phyloP scores from a whole-genome alignment of 37 sponge, comb jelly and placozoan species.

The Halisarca cf. caerulea region DNA sequence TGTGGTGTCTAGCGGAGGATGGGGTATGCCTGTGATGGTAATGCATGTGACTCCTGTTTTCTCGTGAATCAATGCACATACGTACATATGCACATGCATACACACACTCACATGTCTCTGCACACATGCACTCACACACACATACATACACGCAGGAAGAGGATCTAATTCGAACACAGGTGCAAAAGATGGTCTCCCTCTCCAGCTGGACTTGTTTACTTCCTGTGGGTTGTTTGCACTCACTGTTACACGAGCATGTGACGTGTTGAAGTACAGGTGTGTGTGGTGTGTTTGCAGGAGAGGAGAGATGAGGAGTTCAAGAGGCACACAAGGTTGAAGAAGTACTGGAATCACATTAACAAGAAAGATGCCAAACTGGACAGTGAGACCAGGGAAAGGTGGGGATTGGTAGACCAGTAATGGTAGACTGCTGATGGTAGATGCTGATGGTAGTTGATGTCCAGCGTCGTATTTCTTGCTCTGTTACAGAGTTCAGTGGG shows the following conservation, averaged over 20 bases:
- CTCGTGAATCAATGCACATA: too few relatives aligned
- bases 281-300: constrained; percentile 21
- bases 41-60: too few relatives aligned
- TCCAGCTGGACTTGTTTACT: constrained; percentile 81
- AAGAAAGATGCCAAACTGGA: constrained; percentile 76
- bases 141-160: constrained; percentile 85
- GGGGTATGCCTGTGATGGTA: too few relatives aligned
- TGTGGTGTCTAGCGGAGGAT: too few relatives aligned
- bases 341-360: constrained; percentile 78
- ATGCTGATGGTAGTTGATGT: background rate
- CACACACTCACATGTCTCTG: too few relatives aligned
- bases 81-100: too few relatives aligned
- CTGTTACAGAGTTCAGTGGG: constrained; percentile 42
- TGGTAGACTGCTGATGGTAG: too few relatives aligned
- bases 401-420: too few relatives aligned
- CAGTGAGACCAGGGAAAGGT: constrained; percentile 49
- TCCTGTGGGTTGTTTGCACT: constrained; percentile 46
- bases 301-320: constrained; percentile 71
- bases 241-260: background rate
- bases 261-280: background rate
- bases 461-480: background rate
- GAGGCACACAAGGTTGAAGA: constrained; percentile 55
- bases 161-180: constrained; percentile 87
- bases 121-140: too few relatives aligned
- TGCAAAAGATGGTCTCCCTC: constrained; percentile 85